Evolutionary conservation across 2,888 invertebrate genomes (phyloP).

Genomic region (Hypomecis atomaria): DNA sequence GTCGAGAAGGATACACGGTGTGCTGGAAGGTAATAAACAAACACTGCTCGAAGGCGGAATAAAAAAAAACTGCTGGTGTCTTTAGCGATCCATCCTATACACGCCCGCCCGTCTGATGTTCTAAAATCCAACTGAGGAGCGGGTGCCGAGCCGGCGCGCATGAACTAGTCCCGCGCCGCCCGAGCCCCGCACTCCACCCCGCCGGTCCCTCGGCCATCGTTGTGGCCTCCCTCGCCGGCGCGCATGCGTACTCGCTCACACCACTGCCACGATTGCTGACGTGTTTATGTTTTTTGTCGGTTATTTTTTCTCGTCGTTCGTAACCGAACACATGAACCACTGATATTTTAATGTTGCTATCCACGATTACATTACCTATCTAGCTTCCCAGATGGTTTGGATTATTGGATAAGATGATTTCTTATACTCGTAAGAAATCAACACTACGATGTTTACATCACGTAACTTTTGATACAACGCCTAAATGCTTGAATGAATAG

Average conservation of each 20-base stretch:
- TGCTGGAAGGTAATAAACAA: conserved; percentile 81
- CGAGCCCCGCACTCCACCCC: conserved; percentile 51
- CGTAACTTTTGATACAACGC: conserved; percentile 8
- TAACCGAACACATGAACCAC: conserved; percentile 38
- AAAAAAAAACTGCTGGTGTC: conserved; percentile 86
- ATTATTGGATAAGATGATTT: conserved; percentile 6
- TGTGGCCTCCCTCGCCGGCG: conserved; percentile 65
- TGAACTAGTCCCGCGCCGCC: conserved; percentile 52
- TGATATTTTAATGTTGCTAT: conserved; percentile 13
- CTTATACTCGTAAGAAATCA: conserved; percentile 10
- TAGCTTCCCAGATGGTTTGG: conserved; percentile 17
- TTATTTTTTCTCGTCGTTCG: conserved; percentile 63
- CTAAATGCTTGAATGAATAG: conserved; percentile 28
- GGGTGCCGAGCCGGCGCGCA: conserved; percentile 60
- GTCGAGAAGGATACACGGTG: conserved; percentile 80
- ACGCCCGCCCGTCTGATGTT: conserved; percentile 84
- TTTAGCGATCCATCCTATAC: conserved; percentile 83
- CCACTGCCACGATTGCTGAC: conserved; percentile 66
- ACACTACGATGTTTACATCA: conserved; percentile 24
- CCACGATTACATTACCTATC: conserved; percentile 8
- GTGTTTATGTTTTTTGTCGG: conserved; percentile 81
- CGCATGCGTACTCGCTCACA: conserved; percentile 78
- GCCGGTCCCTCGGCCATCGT: conserved; percentile 56
- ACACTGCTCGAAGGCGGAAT: conserved; percentile 84
- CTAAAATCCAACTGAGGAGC: conserved; percentile 82